These are phyloP conservation scores for Rhyzopertha dominica DNA, from an alignment of 1,140 invertebrate species.

Conservation along the genomic window DNA sequence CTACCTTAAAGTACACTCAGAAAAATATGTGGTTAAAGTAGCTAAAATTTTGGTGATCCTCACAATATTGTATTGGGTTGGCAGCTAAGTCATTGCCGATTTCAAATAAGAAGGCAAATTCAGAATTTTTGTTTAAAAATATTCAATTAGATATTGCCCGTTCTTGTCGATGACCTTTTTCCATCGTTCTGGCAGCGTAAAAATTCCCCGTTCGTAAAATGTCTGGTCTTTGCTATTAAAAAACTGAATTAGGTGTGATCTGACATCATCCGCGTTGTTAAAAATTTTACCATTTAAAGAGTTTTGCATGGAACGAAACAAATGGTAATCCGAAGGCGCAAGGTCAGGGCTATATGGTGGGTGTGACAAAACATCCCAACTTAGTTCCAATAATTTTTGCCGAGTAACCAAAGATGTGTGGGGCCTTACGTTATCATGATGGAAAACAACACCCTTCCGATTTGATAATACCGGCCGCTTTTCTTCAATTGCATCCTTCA, in stretches of 20 bases:
- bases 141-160: no score
- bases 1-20: no score
- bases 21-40: no score
- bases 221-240: slow-evolving; percentile 22
- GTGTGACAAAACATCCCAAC: slow-evolving; percentile 10
- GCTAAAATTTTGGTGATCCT: no score
- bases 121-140: no score
- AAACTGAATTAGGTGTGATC: slow-evolving; percentile 20
- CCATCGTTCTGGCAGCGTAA: slow-evolving; percentile 19
- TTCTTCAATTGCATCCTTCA: slow-evolving; percentile 18
- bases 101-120: no score
- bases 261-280: not conserved
- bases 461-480: slow-evolving; percentile 20
- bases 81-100: no score
- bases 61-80: no score
- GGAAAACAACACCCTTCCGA: slow-evolving; percentile 12
- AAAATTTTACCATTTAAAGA: no score
- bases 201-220: slow-evolving; percentile 29
- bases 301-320: slow-evolving; percentile 13
- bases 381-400: slow-evolving; percentile 41
- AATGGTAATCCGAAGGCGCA: slow-evolving; percentile 17
- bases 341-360: slow-evolving; percentile 13
- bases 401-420: no score
- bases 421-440: slow-evolving; percentile 11
- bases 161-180: slow-evolving; percentile 10